Conservation (phyloP, 2,888 invertebrate species). For the Bugula neritina region DNA sequence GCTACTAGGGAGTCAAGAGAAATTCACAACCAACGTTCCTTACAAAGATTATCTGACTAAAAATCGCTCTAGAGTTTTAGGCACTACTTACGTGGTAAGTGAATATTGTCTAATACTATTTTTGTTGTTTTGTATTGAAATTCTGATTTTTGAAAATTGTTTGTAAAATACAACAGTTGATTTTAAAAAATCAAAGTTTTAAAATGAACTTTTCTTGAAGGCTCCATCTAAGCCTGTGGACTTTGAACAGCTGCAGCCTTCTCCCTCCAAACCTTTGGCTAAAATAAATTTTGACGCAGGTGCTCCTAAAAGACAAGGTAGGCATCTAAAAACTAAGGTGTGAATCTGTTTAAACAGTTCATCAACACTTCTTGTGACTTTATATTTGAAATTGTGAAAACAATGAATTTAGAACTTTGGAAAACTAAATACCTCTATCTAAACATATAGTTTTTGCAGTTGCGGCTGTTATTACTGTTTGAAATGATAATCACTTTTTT, state of each 20-base stretch:
- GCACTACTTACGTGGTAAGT: constrained; percentile 20
- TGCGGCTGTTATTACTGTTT: too few relatives aligned
- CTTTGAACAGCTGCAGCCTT: constrained; percentile 12
- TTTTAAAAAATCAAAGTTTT: neutral
- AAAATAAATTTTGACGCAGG: constrained; percentile 26
- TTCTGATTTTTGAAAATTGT: too few relatives aligned
- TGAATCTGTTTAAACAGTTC: too few relatives aligned
- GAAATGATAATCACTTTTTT: too few relatives aligned
- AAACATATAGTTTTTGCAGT: too few relatives aligned
- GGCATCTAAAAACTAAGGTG: neutral
- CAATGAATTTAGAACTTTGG: too few relatives aligned
- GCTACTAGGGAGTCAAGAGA: constrained; percentile 46
- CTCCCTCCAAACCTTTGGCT: constrained; percentile 26
- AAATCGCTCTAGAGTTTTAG: constrained; percentile 11
- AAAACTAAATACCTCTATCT: too few relatives aligned
- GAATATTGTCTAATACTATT: too few relatives aligned
- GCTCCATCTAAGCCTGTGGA: constrained; percentile 14
- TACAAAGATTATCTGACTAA: constrained; percentile 34
- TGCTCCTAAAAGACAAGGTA: neutral
- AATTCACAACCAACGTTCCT: constrained; percentile 43
- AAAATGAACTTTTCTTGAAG: neutral
- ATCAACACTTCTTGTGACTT: too few relatives aligned
- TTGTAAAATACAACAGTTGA: too few relatives aligned
- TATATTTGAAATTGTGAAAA: too few relatives aligned
- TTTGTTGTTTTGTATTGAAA: too few relatives aligned